Base-by-base conservation (phyloP, 2,888 invertebrate genomes). In the Rhaphigaster nebulosa region DNA sequence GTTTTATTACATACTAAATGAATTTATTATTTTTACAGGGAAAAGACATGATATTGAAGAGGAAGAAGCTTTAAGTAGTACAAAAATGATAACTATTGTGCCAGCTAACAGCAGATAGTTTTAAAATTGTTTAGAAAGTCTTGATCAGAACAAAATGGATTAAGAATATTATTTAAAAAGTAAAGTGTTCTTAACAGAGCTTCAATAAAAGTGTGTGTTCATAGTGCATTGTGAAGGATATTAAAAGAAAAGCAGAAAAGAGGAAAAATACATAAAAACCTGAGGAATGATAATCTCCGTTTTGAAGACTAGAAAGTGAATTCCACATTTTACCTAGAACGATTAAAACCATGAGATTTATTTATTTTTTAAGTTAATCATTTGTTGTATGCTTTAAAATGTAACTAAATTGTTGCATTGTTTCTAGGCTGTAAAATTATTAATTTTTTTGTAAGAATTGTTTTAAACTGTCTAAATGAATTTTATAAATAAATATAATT, bases 51-150 rank as follows among this genome's bases (percentile, higher is more conserved):
- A 34, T 20, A 60, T 76, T 34, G 91, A 91, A 20, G 92, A 92
- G 56, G 91, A 91, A 91, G 91, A 91, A 52, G 87, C 88, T 76
- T 89, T 92, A 34, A 91, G 89, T 38, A 88, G 89, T 34, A 91
- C 91, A 38, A 91, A 89, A 87, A 84, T 92, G 38, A 45, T 91
- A 23, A 92, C 92, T 5, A 91, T 92, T 5, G 88, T 91, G 18
- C 29, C 41, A 26, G 29, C 89, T 8, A 50, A 8, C 45, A 84
- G 18, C 45, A 84, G 23, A 50, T 84, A 84, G 45, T 12, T 13
- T 50, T 45, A 45, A 80, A 45, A 84, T 84, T n/a, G 12, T n/a
- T 6, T 3, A 29, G 29, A 29, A 65, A 29, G 65, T 65, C 29
- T 76, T 20, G 15, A 10, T 23, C 5, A 76, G 26, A 76, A 76